Evolutionary conservation across 2,797 vertebrate genomes (phyloP).

Genomic region (Aulostomus chinensis): DNA sequence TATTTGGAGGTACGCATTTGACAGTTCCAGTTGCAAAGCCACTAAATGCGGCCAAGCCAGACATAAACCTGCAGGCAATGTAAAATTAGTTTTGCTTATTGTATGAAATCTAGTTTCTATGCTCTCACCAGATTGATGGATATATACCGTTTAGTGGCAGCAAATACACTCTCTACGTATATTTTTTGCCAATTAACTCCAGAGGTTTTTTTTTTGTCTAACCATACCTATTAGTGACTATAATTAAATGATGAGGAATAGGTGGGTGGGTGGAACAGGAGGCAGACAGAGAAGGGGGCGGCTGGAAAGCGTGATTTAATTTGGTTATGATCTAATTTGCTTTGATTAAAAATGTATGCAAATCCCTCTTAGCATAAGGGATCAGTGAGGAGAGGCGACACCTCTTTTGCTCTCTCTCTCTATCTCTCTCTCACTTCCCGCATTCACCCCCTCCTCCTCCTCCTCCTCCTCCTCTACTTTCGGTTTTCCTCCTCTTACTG

Average conservation of each 20-base stretch:
- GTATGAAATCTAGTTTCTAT: slow-evolving; percentile 17
- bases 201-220: slow-evolving; percentile 51
- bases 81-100: slow-evolving; percentile 19
- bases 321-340: slow-evolving; percentile 87
- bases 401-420: slow-evolving; percentile 46
- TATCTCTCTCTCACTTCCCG: too few relatives aligned
- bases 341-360: slow-evolving; percentile 89
- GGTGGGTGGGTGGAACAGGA: slow-evolving; percentile 77
- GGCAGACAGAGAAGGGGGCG: slow-evolving; percentile 73
- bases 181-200: slow-evolving; percentile 35
- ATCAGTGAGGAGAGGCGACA: slow-evolving; percentile 78
- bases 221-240: slow-evolving; percentile 77
- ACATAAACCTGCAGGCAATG: slow-evolving; percentile 14
- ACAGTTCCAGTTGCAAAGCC: slow-evolving; percentile 44
- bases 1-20: slow-evolving; percentile 43
- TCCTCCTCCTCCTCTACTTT: slow-evolving; percentile 35
- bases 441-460: slow-evolving; percentile 31
- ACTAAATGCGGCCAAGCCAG: slow-evolving; percentile 14
- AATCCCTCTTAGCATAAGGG: slow-evolving; percentile 83
- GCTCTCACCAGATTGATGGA: background rate
- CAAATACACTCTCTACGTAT: slow-evolving; percentile 12
- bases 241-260: slow-evolving; percentile 79
- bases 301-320: slow-evolving; percentile 83
- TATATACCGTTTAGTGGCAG: slow-evolving; percentile 2
- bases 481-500: slow-evolving; percentile 38